Conservation (phyloP, 1,140 invertebrate species). For the Melitaea cinxia region DNA sequence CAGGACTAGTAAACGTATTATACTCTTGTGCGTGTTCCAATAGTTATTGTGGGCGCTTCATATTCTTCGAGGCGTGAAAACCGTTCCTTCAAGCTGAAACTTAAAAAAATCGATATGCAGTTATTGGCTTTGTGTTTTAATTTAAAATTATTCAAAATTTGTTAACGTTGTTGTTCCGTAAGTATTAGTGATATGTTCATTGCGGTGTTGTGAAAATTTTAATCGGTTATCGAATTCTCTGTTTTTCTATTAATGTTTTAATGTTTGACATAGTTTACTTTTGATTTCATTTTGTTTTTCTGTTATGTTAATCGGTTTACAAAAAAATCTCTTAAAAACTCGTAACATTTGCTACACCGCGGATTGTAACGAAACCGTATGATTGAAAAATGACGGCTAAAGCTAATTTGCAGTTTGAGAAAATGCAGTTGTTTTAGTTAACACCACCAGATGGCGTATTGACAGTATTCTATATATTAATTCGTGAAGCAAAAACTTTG, state of each 20-base stretch:
- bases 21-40: constrained; percentile 98
- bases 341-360: neutral
- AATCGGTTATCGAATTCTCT: too few species aligned
- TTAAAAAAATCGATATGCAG: constrained; percentile 3
- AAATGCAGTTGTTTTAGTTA: too few species aligned
- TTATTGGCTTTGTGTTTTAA: constrained; percentile 26
- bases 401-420: too few species aligned
- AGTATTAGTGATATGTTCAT: constrained; percentile 9
- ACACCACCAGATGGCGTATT: too few species aligned
- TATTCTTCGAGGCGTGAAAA: constrained; percentile 47
- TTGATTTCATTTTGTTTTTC: neutral
- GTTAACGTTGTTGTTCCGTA: constrained; percentile 6
- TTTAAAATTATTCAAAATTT: constrained; percentile 29
- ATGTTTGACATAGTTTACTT: neutral
- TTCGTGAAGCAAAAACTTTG: too few species aligned
- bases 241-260: too few species aligned
- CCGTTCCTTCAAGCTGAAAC: constrained; percentile 8
- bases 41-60: constrained; percentile 89
- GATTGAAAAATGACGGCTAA: neutral
- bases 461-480: too few species aligned
- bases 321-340: neutral
- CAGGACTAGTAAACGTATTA: constrained; percentile 96
- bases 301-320: neutral
- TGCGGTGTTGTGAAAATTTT: too few species aligned
- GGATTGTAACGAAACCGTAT: neutral